These are phyloP conservation scores for Stegastes partitus DNA, from an alignment of 2,113 vertebrate species.

Conservation along the genomic window DNA sequence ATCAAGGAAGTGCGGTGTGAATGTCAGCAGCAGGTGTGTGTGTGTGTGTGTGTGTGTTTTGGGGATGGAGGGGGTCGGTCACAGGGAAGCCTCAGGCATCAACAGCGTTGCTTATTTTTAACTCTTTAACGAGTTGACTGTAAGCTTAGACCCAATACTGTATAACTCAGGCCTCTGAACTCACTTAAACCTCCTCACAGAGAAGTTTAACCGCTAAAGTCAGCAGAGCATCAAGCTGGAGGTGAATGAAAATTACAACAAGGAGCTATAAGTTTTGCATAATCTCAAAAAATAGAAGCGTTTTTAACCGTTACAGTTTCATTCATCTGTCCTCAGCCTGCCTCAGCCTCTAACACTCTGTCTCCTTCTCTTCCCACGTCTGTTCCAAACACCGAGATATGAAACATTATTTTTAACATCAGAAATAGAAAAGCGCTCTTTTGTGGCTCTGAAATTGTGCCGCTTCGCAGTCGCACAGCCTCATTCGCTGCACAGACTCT, in stretches of 20 bases:
- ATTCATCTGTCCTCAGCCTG: not conserved
- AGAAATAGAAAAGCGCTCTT: not conserved
- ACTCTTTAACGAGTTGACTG: conserved; percentile 82
- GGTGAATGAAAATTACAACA: not conserved
- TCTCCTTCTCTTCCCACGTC: not conserved
- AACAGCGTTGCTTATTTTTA: conserved; percentile 84
- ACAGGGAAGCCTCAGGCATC: conserved; percentile 67
- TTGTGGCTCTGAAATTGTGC: not conserved
- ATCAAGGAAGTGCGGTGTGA: conserved; percentile 44
- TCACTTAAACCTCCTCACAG: conserved; percentile 19
- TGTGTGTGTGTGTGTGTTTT: conserved; percentile 34
- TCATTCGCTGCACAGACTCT: not conserved
- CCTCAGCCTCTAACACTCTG: not conserved
- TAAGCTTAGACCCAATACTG: conserved; percentile 73
- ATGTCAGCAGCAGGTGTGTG: conserved; percentile 66
- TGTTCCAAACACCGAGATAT: not conserved
- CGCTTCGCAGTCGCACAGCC: no score
- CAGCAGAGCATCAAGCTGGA: not conserved
- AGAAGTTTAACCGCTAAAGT: conserved; percentile 11
- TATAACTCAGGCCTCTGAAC: conserved; percentile 21
- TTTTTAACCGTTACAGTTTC: not conserved
- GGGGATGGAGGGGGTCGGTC: conserved; percentile 59
- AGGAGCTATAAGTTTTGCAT: not conserved
- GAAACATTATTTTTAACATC: not conserved
- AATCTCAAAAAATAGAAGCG: not conserved